Evolutionary conservation across 2,113 vertebrate species (phyloP), one percentile per base, ranked within the genome.

Genomic region (Tachycineta bicolor): DNA sequence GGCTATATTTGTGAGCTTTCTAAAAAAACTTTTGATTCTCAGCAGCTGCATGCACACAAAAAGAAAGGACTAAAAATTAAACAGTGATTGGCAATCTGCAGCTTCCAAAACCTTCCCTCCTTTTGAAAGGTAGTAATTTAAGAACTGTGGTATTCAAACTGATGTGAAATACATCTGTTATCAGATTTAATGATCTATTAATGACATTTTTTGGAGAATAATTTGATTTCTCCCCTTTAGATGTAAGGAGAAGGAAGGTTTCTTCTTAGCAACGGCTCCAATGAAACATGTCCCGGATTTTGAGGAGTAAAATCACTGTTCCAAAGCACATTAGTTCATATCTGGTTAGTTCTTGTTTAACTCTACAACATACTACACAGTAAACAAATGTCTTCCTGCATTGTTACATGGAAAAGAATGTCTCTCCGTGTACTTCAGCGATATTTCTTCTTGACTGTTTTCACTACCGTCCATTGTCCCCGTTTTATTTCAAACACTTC

Each of bases 1-100:
- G 31, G 84, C 84, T 96, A 34, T 95, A 94, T 95, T 96, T 95
- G 83, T 95, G 55, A 85, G 87, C 87, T 93, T 95, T 95, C 91
- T 83, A 93, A 96, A 96, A 96, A 89, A 50, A 29, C 90, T 50
- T 75, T 10, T 75, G 77, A 89, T 94, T 93, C 91, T 76, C 63
- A 80, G 89, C 93, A 97, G 93, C 94, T 96, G 95, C 82, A 70
- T 11, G 19, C 26, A 74, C 81, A 94, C 87, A 96, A 94, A 96
- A 89, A 90, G 70, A 91, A 85, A 24, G 34, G 67, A 83, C 73
- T 76, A 80, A 91, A 94, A 87, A 95, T 55, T 71, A 89, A 76
- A 65, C 74, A 55, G 78, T 65, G 75, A 85, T 7, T 65, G 34
- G 71, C 79, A 90, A 85, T 58, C 82, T 65, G 67, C 67, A 79